Evolutionary conservation across 2,888 invertebrate species (phyloP), one percentile per base, ranked within the genome.

Genomic region (Andrena chrysosceles): DNA sequence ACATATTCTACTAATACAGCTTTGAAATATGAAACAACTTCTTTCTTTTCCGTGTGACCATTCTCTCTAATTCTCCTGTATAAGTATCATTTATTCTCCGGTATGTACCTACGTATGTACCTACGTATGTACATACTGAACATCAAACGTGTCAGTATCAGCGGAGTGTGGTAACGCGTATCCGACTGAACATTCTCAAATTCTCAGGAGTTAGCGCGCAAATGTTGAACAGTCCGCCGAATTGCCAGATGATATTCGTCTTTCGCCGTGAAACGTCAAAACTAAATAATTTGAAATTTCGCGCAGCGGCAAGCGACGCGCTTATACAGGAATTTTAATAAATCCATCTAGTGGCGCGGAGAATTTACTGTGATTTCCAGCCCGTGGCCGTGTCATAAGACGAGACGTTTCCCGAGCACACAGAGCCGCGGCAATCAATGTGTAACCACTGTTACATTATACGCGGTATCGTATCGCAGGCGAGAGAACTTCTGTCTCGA

Each of bases 211-310:
- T 60, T 60, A 31, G 35, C 59, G 35, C 54, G n/a, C 49, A 64
- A 71, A 52, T 62, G 31, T 63, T 71, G 54, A 63, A 29, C 56
- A 33, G 59, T 63, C 54, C 71, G 42, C 56, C 48, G 42, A 60
- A 54, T 64, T 20, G 60, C 68, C 67, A 16, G 48, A 66, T 77
- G 54, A 66, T 67, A 75, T 76, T 81, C 85, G 69, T 66, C 77
- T 59, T 83, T 67, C 84, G 56, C 56, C 79, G 79, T 35, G 76
- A 68, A 67, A 54, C 60, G 77, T 71, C 84, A 60, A 71, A 75
- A 84, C 84, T 82, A n/a, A n/a, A n/a, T n/a, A 81, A 86, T 86
- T 73, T 42, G 54, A 70, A 73, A 86, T 86, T 86, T 81, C 78
- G 23, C 42, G 16, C 33, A 20, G 62, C 54, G 42, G 68, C 60